Evolutionary conservation across 2,113 vertebrate species (phyloP).

Genomic region (Ameiurus melas): DNA sequence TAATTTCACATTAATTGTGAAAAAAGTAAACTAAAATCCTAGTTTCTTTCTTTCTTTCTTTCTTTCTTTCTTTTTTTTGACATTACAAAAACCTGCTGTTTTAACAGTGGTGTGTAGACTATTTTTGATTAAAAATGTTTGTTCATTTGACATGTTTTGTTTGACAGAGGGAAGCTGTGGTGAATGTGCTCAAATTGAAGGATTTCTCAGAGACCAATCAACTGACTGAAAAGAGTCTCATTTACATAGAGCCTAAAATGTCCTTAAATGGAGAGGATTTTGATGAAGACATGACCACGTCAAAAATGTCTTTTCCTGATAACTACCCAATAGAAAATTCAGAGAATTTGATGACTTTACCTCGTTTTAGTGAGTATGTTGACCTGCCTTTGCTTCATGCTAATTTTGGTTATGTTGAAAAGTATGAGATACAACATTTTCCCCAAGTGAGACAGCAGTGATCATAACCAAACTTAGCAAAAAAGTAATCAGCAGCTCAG

Average conservation of each 20-base stretch:
- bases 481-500: neutral
- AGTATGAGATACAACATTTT: neutral
- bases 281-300: neutral
- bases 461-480: neutral
- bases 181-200: conserved; percentile 52
- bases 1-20: no score
- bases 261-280: neutral
- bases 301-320: neutral
- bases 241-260: neutral
- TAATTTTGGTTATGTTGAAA: conserved; percentile 27
- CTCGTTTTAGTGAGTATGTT: conserved; percentile 20
- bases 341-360: neutral
- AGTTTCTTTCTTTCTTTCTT: no score
- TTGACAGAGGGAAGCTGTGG: conserved; percentile 40
- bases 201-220: conserved; percentile 47
- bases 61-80: no score
- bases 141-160: neutral
- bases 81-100: no score
- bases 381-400: conserved; percentile 19
- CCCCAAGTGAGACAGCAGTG: neutral
- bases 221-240: conserved; percentile 35
- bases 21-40: no score
- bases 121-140: neutral
- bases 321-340: neutral
- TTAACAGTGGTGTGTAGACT: no score